phyloP scores from a whole-genome alignment of 2,113 vertebrate genomes.

The crab-eating macaque (Macaca fascicularis) region DNA sequence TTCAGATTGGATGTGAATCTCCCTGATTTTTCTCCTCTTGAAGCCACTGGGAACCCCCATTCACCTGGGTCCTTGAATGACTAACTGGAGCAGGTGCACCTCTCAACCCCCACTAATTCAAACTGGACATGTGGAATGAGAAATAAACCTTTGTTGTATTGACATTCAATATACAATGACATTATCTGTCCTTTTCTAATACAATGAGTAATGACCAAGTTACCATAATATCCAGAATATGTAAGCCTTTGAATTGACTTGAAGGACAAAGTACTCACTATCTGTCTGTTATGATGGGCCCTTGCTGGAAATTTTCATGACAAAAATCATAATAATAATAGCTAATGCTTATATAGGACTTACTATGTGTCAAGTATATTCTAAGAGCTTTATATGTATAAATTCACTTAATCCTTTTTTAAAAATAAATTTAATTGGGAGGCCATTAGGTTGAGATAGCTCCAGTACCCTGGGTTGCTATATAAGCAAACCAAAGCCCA shows the following conservation, averaged over 20 bases:
- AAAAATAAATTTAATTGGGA: background rate
- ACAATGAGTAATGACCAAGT: background rate
- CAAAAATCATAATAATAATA: constrained; percentile 13
- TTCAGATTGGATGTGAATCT: background rate
- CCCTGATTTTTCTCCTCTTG: background rate
- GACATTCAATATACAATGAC: background rate
- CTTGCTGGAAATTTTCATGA: background rate
- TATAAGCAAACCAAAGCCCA: background rate
- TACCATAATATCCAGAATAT: background rate
- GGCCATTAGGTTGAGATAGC: background rate
- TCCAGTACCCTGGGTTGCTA: background rate
- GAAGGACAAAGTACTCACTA: background rate
- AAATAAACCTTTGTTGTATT: background rate
- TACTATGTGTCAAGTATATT: background rate
- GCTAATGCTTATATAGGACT: background rate
- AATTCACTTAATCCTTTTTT: background rate
- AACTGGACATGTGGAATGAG: background rate
- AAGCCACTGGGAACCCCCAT: background rate
- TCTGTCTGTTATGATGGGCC: background rate
- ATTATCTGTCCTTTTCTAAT: background rate
- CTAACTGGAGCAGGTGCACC: background rate
- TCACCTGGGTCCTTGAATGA: background rate
- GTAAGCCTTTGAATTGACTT: background rate
- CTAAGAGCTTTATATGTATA: background rate
- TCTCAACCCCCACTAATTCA: background rate